A percentile compares a stretch with the other conserved stretches of the same genome.
Evolutionary conservation across 2,113 vertebrate species (phyloP).

Genomic region (Heterotis niloticus): DNA sequence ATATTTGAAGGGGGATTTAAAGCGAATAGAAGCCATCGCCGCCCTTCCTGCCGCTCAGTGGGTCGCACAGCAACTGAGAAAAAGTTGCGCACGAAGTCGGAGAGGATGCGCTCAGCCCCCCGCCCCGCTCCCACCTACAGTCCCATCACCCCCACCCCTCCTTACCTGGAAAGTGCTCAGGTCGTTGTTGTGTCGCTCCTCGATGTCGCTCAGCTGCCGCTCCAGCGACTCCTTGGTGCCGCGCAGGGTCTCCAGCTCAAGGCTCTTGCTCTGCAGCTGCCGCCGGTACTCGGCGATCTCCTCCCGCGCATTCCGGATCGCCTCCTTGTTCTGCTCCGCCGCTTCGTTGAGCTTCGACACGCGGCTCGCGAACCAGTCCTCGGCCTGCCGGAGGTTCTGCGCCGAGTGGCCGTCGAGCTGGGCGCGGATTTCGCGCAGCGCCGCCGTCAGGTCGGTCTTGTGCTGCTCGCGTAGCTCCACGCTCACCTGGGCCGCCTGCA

Average conservation of each 20-base stretch:
- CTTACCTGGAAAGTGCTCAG: slow-evolving; percentile 71
- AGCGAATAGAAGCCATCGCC: too few species aligned
- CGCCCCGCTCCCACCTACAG: too few species aligned
- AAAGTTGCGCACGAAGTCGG: too few species aligned
- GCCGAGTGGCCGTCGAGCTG: slow-evolving; percentile 79
- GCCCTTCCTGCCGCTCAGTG: too few species aligned
- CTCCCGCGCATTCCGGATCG: slow-evolving; percentile 75
- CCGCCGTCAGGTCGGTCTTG: slow-evolving; percentile 73
- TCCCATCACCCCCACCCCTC: too few species aligned
- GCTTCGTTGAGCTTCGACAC: slow-evolving; percentile 78
- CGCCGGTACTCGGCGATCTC: slow-evolving; percentile 77
- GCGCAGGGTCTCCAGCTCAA: slow-evolving; percentile 75
- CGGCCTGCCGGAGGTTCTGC: slow-evolving; percentile 77
- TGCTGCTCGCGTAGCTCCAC: slow-evolving; percentile 77
- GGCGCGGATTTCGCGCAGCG: slow-evolving; percentile 79
- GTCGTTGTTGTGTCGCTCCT: slow-evolving; percentile 74
- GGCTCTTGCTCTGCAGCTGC: slow-evolving; percentile 77
- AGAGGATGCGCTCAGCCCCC: too few species aligned
- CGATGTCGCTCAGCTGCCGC: slow-evolving; percentile 74
- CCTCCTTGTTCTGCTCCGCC: slow-evolving; percentile 78
- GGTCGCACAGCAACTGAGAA: too few species aligned
- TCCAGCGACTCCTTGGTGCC: slow-evolving; percentile 74
- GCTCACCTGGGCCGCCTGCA: slow-evolving; percentile 72
- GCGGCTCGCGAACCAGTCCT: slow-evolving; percentile 76
- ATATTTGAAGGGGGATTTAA: too few species aligned